Base-by-base conservation (phyloP, 2,797 vertebrate species). In the Siniperca obscura region DNA sequence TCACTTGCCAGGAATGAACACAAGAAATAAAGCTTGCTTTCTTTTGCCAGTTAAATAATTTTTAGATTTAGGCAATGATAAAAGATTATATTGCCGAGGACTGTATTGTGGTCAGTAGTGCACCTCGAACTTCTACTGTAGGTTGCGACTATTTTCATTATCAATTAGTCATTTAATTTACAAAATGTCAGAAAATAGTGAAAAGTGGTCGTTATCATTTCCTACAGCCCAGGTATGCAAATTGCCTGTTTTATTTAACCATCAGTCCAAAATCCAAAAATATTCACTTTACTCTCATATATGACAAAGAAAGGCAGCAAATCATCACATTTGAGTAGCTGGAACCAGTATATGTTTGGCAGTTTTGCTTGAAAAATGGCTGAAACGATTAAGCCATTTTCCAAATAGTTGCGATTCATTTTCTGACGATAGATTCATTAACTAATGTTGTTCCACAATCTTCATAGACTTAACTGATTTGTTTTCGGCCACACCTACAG, bases 21-120 rank as follows among this genome's bases (percentile, higher is more conserved):
- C 13, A 70, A 70, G 59, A 66, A 59, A 78, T 68, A 0, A 60
- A 17, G 0, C 34, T 46, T 40, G 44, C 36, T 30, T 30, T 12
- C 13, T 73, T 80, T 76, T 59, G 16, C 13, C 21, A 70, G 36
- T 65, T 74, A 36, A 78, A 84, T 77, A 70, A 42, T 70, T 86
- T 75, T 42, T 56, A 38, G 60, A 70, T 55, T 69, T 16, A 55
- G 12, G 19, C 30, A 25, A n/a, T 70, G 7, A 69, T 80, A 22
- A 69, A 74, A 81, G 5, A 76, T 71, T 27, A 38, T 36, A 14
- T n/a, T 77, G 50, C 57, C 27, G 34, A 53, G 13, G 1, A 64
- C 17, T 66, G 21, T 3, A 34, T 5, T 57, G 48, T 59, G 19
- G 30, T 53, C 44, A 64, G 3, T 2, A 21, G 52, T 56, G 8